Evolutionary conservation across 2,113 vertebrate genomes (phyloP).

Genomic region (Triplophysa rosa): DNA sequence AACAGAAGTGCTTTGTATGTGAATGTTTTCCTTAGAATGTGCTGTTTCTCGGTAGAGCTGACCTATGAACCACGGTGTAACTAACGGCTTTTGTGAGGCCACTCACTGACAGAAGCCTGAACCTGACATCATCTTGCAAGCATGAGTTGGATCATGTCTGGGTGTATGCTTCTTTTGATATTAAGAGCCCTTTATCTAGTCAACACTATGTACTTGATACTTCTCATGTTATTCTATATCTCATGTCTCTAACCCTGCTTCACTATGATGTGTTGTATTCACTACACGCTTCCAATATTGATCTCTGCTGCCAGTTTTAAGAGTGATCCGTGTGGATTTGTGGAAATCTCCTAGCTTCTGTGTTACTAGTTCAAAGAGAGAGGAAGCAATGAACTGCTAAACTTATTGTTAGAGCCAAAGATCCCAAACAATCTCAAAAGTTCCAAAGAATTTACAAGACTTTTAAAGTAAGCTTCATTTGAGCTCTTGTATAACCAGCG

Average conservation of each 20-base stretch:
- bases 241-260: background rate
- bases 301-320: background rate
- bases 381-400: background rate
- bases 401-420: background rate
- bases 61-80: slow-evolving; percentile 41
- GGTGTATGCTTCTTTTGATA: slow-evolving; percentile 9
- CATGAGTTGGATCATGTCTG: slow-evolving; percentile 24
- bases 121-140: slow-evolving; percentile 35
- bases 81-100: slow-evolving; percentile 39
- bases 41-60: slow-evolving; percentile 17
- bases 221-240: background rate
- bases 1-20: slow-evolving; percentile 31
- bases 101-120: slow-evolving; percentile 33
- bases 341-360: background rate
- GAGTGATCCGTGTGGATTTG: background rate
- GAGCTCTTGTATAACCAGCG: background rate
- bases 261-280: background rate
- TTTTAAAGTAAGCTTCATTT: background rate
- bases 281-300: background rate
- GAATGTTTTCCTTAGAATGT: slow-evolving; percentile 21
- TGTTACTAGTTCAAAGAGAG: background rate
- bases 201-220: background rate
- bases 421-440: no score
- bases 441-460: background rate
- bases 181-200: background rate